Evolutionary conservation across 2,113 vertebrate genomes (phyloP).

Genomic region (Hydropotes inermis): DNA sequence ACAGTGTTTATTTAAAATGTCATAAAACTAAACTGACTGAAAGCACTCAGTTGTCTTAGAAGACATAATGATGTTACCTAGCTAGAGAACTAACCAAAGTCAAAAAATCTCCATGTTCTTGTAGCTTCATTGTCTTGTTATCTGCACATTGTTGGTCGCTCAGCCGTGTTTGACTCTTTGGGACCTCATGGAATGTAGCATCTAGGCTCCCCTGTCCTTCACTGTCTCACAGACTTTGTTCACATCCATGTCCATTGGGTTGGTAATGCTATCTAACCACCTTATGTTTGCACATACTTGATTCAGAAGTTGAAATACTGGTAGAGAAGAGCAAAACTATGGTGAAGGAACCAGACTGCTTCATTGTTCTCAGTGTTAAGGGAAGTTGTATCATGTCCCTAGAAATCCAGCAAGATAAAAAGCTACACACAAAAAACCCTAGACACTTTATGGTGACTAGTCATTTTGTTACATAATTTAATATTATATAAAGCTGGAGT

Average conservation of each 20-base stretch:
- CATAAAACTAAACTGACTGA: background rate
- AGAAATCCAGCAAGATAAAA: background rate
- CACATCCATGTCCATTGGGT: background rate
- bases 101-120: background rate
- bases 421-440: background rate
- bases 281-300: background rate
- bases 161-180: background rate
- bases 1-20: conserved; percentile 29
- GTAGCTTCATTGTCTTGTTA: background rate
- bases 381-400: background rate
- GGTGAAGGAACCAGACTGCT: background rate
- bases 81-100: background rate
- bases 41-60: background rate
- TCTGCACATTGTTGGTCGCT: background rate
- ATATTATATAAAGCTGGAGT: background rate
- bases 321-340: background rate
- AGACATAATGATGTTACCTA: conserved; percentile 21
- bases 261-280: background rate
- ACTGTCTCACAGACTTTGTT: background rate
- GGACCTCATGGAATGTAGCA: background rate
- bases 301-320: conserved; percentile 28
- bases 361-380: background rate
- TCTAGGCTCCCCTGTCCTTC: background rate
- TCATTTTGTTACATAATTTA: background rate
- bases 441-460: background rate